Percentiles rank a stretch among this genome's conserved stretches.
Evolutionary conservation across 2,113 vertebrate genomes (phyloP).

Genomic region (Hipposideros armiger): DNA sequence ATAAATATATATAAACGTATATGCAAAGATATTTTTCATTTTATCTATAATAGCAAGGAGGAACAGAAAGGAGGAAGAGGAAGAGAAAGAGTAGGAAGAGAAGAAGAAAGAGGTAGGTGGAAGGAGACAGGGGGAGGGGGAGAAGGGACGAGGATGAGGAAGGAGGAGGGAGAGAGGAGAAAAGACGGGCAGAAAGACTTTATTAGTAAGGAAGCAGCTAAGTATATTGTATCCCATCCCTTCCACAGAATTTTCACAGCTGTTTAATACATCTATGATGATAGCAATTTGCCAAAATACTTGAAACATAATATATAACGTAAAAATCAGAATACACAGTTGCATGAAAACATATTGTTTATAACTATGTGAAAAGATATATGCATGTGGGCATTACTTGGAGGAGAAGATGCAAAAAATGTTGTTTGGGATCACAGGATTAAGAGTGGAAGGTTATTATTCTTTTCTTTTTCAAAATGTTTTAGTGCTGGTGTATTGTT

Average conservation of each 20-base stretch:
- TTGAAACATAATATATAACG: neutral
- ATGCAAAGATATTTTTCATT: constrained; percentile 7
- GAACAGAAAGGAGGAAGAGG: neutral
- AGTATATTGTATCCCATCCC: neutral
- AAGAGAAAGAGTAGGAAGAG: neutral
- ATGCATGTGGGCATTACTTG: neutral
- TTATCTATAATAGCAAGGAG: neutral
- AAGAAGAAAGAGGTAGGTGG: neutral
- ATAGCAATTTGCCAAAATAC: constrained; percentile 18
- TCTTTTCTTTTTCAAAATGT: neutral
- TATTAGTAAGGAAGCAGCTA: neutral
- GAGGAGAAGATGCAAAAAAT: neutral
- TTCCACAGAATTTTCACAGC: neutral
- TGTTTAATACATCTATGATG: neutral
- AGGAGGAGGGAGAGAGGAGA: neutral
- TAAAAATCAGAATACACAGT: neutral
- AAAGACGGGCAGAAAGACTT: neutral
- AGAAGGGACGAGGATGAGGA: neutral
- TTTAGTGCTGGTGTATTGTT: neutral
- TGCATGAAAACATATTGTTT: neutral
- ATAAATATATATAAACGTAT: neutral
- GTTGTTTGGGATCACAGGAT: neutral
- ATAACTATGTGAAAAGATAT: neutral
- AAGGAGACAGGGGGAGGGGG: neutral
- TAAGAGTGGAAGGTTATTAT: neutral